Evolutionary conservation across 2,797 vertebrate species (phyloP).

Genomic region (Paratrypauchen microcephalus): DNA sequence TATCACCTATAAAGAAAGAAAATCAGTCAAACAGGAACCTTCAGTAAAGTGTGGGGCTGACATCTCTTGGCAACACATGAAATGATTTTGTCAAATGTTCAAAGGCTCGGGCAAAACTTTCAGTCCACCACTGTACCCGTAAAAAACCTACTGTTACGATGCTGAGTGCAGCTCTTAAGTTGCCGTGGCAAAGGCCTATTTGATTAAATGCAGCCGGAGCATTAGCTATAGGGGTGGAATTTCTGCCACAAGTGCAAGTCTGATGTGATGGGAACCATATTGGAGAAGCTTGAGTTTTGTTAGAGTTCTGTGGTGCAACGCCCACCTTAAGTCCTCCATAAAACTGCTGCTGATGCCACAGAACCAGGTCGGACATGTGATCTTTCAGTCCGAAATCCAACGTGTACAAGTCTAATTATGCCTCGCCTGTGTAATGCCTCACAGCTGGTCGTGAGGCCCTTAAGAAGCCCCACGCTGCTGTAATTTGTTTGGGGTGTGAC

Average conservation of each 20-base stretch:
- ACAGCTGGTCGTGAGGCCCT: slow-evolving; percentile 47
- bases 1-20: not conserved
- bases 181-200: slow-evolving; percentile 56
- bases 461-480: slow-evolving; percentile 20
- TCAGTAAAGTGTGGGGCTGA: slow-evolving; percentile 20
- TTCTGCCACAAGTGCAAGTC: slow-evolving; percentile 77
- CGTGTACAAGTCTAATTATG: slow-evolving; percentile 30
- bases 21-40: slow-evolving; percentile 24
- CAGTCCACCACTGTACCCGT: not conserved
- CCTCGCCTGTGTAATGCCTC: slow-evolving; percentile 34
- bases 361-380: slow-evolving; percentile 18
- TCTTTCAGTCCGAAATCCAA: slow-evolving; percentile 27
- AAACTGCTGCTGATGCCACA: slow-evolving; percentile 19
- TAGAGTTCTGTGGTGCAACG: slow-evolving; percentile 47
- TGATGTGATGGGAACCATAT: slow-evolving; percentile 76
- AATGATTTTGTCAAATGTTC: slow-evolving; percentile 24
- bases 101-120: slow-evolving; percentile 10
- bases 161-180: slow-evolving; percentile 42
- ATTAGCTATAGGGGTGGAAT: slow-evolving; percentile 71
- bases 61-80: slow-evolving; percentile 27
- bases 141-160: slow-evolving; percentile 15
- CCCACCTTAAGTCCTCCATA: slow-evolving; percentile 45
- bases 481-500: slow-evolving; percentile 35
- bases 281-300: slow-evolving; percentile 56
- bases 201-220: slow-evolving; percentile 74